phyloP scores from a whole-genome alignment of 2,888 invertebrate species.

The Trichogramma dendrolimi region DNA sequence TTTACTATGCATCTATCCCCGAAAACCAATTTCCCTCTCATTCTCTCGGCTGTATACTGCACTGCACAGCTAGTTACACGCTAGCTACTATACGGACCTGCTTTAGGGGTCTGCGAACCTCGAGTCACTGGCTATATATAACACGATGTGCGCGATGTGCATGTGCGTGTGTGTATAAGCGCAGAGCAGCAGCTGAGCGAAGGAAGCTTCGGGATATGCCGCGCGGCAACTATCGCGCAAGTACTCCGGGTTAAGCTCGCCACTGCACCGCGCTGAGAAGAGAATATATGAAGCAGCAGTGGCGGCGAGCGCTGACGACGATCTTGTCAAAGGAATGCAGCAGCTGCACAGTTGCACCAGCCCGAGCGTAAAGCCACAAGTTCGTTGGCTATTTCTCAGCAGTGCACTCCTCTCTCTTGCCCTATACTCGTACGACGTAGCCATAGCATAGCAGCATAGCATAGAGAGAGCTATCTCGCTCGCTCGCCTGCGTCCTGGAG shows the following conservation, averaged over 20 bases:
- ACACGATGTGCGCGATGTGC: no score
- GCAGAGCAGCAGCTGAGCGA: no score
- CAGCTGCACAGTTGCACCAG: background rate
- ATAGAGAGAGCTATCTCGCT: background rate
- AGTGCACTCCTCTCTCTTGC: background rate
- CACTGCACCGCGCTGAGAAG: background rate
- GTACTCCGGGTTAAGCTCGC: background rate
- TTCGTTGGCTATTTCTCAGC: slow-evolving; percentile 2
- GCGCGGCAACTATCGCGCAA: no score
- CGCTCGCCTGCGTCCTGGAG: background rate
- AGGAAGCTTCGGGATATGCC: no score
- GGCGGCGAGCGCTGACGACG: background rate
- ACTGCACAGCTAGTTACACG: no score
- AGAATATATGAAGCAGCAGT: background rate
- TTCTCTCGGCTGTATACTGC: no score
- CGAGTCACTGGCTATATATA: no score
- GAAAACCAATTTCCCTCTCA: no score
- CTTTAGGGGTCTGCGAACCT: no score
- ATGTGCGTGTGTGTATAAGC: no score
- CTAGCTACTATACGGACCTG: no score
- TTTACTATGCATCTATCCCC: no score
- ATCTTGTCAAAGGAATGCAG: background rate
- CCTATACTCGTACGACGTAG: background rate
- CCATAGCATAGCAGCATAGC: background rate
- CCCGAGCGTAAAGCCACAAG: background rate